Evolutionary conservation across 2,888 invertebrate genomes (phyloP), one percentile per base, ranked within the genome.

Genomic region (Serrognathus titanus): DNA sequence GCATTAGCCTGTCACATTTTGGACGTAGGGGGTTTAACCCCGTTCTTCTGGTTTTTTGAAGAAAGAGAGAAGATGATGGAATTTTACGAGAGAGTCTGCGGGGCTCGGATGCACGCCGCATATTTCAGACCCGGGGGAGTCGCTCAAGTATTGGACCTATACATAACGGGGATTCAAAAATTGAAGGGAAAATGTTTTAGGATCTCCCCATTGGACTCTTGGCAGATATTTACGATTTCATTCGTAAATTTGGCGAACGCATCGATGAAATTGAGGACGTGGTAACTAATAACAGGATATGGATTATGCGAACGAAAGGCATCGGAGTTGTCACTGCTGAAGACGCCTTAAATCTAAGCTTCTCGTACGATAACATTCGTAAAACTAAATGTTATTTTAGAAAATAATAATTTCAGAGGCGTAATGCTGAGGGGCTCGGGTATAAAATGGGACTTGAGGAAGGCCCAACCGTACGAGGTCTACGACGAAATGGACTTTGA

Each of bases 11-110:
- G 89, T 0, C 87, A 90, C 58, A 82, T 89, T 16, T 79, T 95
- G 11, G 94, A 95, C 71, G 83, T 90, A 16, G 94, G 94, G 16
- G 93, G 88, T 3, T 87, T 95, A 63, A 92, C 94, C 1, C 94
- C 94, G 1, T 87, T 93, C 69, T 94, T 95, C 76, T 95, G 94
- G 93, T 81, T 92, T 71, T 93, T 92, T 74, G 93, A 94, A 76
- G 94, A 92, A 76, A 81, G 92, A 48, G 93, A 93, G 77, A 93
- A 93, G 78, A 76, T 93, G 60, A 87, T 89, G 77, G 94, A 95
- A 75, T 83, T 92, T 64, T 91, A 87, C 70, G 94, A 95, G 73
- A 81, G 93, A 60, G 86, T 87, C 1, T 89, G 87, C 45, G 94
- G 95, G 0, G 88, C 91, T 48, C 82, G 94, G 40, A 84, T 95